Conservation (phyloP, 2,888 invertebrate genomes). For the Homarus gammarus region DNA sequence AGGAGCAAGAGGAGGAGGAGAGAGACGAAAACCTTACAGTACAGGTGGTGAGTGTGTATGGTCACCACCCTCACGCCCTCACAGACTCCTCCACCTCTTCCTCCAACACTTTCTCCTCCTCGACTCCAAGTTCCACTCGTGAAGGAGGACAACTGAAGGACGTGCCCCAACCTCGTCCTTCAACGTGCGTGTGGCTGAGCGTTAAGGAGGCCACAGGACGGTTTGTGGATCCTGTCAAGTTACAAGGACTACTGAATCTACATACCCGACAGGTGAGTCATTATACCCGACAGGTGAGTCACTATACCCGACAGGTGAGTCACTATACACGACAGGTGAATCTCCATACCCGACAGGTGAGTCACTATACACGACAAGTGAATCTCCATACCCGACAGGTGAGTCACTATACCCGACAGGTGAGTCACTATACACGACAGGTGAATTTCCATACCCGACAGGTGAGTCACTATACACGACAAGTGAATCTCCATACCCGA, state of each 20-base stretch:
- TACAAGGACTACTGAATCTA: conserved; percentile 26
- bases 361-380: not conserved
- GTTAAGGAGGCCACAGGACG: conserved; percentile 12
- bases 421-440: too few relatives aligned
- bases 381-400: conserved; percentile 4
- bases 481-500: conserved; percentile 12
- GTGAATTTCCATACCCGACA: too few relatives aligned
- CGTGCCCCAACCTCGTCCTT: not conserved
- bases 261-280: conserved; percentile 20
- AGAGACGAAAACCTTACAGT: conserved; percentile 26
- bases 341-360: too few relatives aligned
- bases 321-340: too few relatives aligned
- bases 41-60: conserved; percentile 65
- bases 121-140: too few relatives aligned
- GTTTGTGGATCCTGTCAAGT: conserved; percentile 48
- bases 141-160: not conserved
- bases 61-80: not conserved
- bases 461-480: not conserved
- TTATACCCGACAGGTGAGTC: too few relatives aligned
- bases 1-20: not conserved
- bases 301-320: too few relatives aligned
- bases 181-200: conserved; percentile 55
- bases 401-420: too few relatives aligned
- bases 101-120: not conserved
- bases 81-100: not conserved